phyloP scores from a whole-genome alignment of 2,797 vertebrate genomes.

The Sebastes vulpes region DNA sequence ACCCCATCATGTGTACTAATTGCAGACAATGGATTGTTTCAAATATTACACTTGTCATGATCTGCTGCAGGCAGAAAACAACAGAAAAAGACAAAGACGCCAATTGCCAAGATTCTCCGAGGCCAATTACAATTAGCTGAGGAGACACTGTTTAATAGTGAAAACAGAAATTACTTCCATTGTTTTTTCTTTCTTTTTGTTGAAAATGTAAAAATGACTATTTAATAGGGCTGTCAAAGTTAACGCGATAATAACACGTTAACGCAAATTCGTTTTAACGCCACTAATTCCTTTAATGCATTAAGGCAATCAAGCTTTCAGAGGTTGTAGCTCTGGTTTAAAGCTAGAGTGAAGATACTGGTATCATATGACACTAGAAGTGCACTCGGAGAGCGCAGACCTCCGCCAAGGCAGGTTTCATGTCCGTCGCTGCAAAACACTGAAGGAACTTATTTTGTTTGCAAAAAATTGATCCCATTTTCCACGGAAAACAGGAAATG shows the following conservation, averaged over 20 bases:
- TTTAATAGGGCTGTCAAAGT: neutral
- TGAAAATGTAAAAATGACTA: neutral
- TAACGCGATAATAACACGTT: no score
- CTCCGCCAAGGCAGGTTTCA: no score
- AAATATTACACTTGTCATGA: slow-evolving; percentile 31
- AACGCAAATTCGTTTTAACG: no score
- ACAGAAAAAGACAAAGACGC: slow-evolving; percentile 12
- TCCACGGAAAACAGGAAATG: slow-evolving; percentile 1
- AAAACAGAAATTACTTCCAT: slow-evolving; percentile 6
- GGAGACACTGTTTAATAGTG: neutral
- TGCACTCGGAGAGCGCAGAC: no score
- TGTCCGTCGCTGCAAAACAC: neutral
- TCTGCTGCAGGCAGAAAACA: slow-evolving; percentile 26
- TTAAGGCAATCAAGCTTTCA: fast-evolving
- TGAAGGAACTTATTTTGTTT: neutral
- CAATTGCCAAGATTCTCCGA: slow-evolving; percentile 4
- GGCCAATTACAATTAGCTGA: slow-evolving; percentile 2
- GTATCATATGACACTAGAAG: no score
- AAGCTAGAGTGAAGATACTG: no score
- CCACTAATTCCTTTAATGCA: no score
- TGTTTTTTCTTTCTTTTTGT: neutral
- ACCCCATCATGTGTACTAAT: slow-evolving; percentile 54
- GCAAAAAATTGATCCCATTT: slow-evolving; percentile 17
- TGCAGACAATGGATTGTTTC: slow-evolving; percentile 54
- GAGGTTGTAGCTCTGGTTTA: no score